These are phyloP conservation scores for Tricholaema leucomelas DNA, from an alignment of 2,113 vertebrate species.

Conservation along the genomic window DNA sequence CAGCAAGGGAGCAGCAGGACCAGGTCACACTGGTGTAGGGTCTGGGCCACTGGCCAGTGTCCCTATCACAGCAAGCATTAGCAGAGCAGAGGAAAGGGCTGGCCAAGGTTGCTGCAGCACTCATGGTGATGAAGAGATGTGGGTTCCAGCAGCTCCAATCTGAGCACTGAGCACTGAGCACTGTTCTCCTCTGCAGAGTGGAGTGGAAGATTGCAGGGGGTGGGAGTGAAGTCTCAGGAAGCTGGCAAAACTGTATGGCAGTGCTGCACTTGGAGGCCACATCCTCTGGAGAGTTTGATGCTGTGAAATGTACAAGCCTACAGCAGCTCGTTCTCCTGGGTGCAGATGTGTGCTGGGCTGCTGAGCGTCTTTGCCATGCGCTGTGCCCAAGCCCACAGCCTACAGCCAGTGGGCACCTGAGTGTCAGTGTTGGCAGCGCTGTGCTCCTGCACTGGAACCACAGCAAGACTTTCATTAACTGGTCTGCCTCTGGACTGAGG, in stretches of 20 bases:
- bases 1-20: not conserved
- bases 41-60: accelerated
- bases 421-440: not conserved
- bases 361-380: accelerated
- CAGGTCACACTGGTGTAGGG: accelerated
- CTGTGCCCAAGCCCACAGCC: not conserved
- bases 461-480: conserved; percentile 7
- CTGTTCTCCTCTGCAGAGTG: accelerated
- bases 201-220: not conserved
- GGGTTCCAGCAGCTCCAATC: accelerated
- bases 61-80: not conserved
- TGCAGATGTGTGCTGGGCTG: too few relatives aligned
- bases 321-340: not conserved
- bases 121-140: accelerated
- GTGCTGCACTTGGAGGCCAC: not conserved
- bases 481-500: conserved; percentile 17
- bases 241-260: not conserved
- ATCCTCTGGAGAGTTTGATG: not conserved
- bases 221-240: not conserved
- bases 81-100: accelerated
- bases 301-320: not conserved
- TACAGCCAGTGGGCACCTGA: not conserved
- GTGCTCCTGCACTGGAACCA: not conserved
- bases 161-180: accelerated
- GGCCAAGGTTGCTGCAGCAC: not conserved